Evolutionary conservation across 2,888 invertebrate genomes (phyloP).

Genomic region (Thecocarcelia acutangulata): DNA sequence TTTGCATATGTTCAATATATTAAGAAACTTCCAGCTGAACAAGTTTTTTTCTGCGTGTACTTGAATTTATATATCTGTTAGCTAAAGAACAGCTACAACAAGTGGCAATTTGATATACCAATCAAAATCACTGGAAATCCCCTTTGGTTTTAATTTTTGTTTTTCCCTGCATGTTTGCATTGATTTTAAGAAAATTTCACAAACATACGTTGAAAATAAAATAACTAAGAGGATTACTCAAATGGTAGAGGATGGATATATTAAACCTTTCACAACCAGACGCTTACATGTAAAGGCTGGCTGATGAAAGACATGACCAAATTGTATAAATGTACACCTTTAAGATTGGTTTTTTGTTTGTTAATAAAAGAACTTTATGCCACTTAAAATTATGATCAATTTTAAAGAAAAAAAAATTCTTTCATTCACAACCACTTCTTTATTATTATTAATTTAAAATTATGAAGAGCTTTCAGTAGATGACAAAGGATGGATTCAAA

Average conservation of each 20-base stretch:
- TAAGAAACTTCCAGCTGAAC: too few species aligned
- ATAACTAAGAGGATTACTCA: conserved; percentile 37
- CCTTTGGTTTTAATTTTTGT: conserved; percentile 43
- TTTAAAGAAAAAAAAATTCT: too few species aligned
- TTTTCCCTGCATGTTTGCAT: conserved; percentile 51
- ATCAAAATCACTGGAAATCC: conserved; percentile 76
- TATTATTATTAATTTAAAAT: neutral
- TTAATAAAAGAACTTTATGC: neutral
- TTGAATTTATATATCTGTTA: conserved; percentile 30
- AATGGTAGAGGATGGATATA: conserved; percentile 29
- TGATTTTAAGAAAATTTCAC: conserved; percentile 51
- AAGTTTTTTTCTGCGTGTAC: neutral
- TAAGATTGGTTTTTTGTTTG: neutral
- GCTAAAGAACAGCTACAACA: conserved; percentile 70
- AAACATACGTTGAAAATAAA: conserved; percentile 36
- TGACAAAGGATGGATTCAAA: too few species aligned
- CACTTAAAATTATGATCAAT: neutral
- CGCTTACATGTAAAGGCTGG: neutral
- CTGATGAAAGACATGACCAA: conserved; percentile 12
- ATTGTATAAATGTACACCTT: neutral
- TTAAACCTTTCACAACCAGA: conserved; percentile 17
- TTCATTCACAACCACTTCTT: neutral
- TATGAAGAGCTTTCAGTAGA: too few species aligned
- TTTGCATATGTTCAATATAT: too few species aligned
- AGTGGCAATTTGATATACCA: conserved; percentile 78